These are phyloP conservation scores for Macrotrachela quadricornifera DNA, from an alignment of 1,140 invertebrate genomes.

Conservation along the genomic window DNA sequence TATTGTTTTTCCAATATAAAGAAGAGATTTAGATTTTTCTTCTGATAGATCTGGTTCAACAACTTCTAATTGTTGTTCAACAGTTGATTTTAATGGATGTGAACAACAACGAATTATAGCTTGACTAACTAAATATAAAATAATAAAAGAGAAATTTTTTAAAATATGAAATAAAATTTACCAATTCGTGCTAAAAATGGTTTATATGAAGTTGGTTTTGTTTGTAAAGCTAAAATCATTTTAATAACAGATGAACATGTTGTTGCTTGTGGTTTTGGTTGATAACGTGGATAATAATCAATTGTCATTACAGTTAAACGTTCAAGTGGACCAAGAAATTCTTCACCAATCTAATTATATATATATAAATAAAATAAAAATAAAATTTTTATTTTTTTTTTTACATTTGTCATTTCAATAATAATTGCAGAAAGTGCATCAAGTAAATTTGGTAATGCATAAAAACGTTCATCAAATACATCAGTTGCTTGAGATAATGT, in stretches of 20 bases:
- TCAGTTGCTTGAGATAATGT: too few species aligned
- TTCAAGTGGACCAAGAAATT: too few species aligned
- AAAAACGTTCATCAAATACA: too few species aligned
- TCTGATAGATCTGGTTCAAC: constrained; percentile 12
- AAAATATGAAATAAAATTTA: too few species aligned
- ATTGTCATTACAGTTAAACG: too few species aligned
- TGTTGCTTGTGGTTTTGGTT: background rate
- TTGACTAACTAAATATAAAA: constrained; percentile 22
- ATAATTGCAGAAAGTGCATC: too few species aligned
- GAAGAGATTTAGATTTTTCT: constrained; percentile 10
- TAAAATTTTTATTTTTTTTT: too few species aligned
- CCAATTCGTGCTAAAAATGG: too few species aligned
- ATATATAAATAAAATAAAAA: too few species aligned
- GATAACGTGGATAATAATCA: background rate
- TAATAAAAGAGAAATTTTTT: background rate
- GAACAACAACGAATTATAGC: constrained; percentile 26
- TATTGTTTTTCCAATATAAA: constrained; percentile 12
- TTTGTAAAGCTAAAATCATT: background rate
- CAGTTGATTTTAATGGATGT: constrained; percentile 14
- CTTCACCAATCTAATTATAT: too few species aligned
- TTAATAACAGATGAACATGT: background rate
- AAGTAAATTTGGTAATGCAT: too few species aligned
- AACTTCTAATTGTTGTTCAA: constrained; percentile 11
- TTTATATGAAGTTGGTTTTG: background rate
- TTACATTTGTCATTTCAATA: too few species aligned